These are phyloP conservation scores for Ennomos fuscantarius DNA, from an alignment of 2,888 invertebrate species.

Conservation along the genomic window DNA sequence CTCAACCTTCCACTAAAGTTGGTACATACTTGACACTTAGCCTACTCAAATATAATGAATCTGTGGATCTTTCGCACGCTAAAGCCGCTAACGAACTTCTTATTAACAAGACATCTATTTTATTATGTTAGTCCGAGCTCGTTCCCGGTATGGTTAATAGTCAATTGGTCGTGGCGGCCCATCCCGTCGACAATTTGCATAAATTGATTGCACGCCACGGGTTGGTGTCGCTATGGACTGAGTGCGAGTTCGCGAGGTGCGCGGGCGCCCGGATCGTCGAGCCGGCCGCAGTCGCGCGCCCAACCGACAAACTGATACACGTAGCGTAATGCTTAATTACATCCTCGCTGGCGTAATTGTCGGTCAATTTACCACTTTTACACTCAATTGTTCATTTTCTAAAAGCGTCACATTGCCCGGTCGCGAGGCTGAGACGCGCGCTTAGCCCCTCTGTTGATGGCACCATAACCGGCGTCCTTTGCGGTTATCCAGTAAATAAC, in stretches of 20 bases:
- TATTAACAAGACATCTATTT: slow-evolving; percentile 16
- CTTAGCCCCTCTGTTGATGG: slow-evolving; percentile 51
- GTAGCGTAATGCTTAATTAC: slow-evolving; percentile 67
- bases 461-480: slow-evolving; percentile 54
- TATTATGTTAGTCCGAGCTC: slow-evolving; percentile 14
- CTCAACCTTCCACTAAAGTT: slow-evolving; percentile 17
- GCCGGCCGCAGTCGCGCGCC: slow-evolving; percentile 76
- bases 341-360: slow-evolving; percentile 73
- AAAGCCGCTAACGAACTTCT: no score
- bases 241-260: slow-evolving; percentile 32
- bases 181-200: slow-evolving; percentile 81
- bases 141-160: slow-evolving; percentile 54
- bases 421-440: slow-evolving; percentile 21
- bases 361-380: slow-evolving; percentile 69
- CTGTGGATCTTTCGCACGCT: no score
- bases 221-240: slow-evolving; percentile 58
- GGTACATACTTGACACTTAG: no score
- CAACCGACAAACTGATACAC: slow-evolving; percentile 80
- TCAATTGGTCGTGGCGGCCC: slow-evolving; percentile 63
- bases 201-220: slow-evolving; percentile 77
- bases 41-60: no score
- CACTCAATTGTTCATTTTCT: slow-evolving; percentile 61
- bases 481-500: slow-evolving; percentile 63
- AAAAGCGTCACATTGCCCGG: slow-evolving; percentile 41
- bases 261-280: slow-evolving; percentile 31